Conservation (phyloP, 2,113 vertebrate species). For the Neolamprologus sp. region DNA sequence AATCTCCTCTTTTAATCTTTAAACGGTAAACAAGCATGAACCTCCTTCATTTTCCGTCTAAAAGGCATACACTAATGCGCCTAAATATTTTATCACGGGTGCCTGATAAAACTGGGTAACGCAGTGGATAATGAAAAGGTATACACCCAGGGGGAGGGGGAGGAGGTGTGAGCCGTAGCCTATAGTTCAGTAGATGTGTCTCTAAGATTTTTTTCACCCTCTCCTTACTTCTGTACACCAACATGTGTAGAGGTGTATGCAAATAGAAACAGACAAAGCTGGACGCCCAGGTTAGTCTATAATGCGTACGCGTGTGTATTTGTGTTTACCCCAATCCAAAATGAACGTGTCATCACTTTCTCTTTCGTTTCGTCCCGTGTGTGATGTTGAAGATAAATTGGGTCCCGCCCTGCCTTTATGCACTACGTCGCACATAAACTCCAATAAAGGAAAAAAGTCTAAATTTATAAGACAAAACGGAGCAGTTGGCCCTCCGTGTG, state of each 20-base stretch:
- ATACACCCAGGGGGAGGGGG: neutral
- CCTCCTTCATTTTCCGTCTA: slow-evolving; percentile 70
- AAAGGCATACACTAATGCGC: slow-evolving; percentile 70
- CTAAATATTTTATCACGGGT: slow-evolving; percentile 74
- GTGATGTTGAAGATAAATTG: slow-evolving; percentile 34
- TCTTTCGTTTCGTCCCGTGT: neutral
- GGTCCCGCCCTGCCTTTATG: slow-evolving; percentile 11
- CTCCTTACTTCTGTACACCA: neutral
- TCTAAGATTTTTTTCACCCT: slow-evolving; percentile 20
- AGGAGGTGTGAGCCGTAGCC: neutral
- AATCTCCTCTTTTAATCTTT: slow-evolving; percentile 71
- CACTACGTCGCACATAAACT: slow-evolving; percentile 38
- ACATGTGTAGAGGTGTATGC: neutral
- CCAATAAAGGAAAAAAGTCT: slow-evolving; percentile 21
- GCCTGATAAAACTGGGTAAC: slow-evolving; percentile 67
- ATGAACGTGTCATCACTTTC: slow-evolving; percentile 7
- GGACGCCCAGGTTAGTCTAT: neutral
- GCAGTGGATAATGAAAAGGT: slow-evolving; percentile 65
- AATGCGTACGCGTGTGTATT: neutral
- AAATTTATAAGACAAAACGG: slow-evolving; percentile 36
- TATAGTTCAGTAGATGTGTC: slow-evolving; percentile 25
- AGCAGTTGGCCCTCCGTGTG: neutral
- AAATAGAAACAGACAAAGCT: neutral
- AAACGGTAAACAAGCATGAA: slow-evolving; percentile 74
- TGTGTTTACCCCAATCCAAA: neutral